phyloP scores from a whole-genome alignment of 2,888 invertebrate species.

The Scaptomyza caliginosa region DNA sequence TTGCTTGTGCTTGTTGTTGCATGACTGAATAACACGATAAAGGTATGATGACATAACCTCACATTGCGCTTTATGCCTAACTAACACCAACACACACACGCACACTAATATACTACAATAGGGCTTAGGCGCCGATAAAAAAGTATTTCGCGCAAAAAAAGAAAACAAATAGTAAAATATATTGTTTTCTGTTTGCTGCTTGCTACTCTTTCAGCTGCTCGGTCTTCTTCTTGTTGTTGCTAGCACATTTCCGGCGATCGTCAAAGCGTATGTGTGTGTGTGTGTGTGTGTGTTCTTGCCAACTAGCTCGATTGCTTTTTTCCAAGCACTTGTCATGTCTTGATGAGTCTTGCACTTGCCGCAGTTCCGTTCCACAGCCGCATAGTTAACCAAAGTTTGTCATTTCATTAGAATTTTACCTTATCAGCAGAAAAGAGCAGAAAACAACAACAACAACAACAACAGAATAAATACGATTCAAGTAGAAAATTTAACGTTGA shows the following conservation, averaged over 20 bases:
- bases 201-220: constrained; percentile 7
- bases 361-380: constrained; percentile 36
- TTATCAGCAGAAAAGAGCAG: constrained; percentile 39
- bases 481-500: too few relatives aligned
- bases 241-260: constrained; percentile 43
- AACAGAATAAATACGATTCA: background rate
- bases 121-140: constrained; percentile 38
- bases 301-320: constrained; percentile 41
- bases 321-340: constrained; percentile 42
- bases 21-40: constrained; percentile 55
- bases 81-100: background rate
- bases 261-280: constrained; percentile 5
- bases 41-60: constrained; percentile 57
- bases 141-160: constrained; percentile 25
- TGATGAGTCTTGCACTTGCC: constrained; percentile 35
- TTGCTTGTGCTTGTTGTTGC: constrained; percentile 44
- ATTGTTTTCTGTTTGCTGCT: constrained; percentile 8
- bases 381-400: constrained; percentile 43
- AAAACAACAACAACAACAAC: constrained; percentile 11
- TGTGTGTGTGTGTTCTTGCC: constrained; percentile 20
- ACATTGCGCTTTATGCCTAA: constrained; percentile 38
- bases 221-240: constrained; percentile 12
- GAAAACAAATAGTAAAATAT: constrained; percentile 15
- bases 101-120: background rate
- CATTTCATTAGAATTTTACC: constrained; percentile 61